Base-by-base conservation (phyloP, 2,113 vertebrate species). In the Brachypodius melanocephalos region DNA sequence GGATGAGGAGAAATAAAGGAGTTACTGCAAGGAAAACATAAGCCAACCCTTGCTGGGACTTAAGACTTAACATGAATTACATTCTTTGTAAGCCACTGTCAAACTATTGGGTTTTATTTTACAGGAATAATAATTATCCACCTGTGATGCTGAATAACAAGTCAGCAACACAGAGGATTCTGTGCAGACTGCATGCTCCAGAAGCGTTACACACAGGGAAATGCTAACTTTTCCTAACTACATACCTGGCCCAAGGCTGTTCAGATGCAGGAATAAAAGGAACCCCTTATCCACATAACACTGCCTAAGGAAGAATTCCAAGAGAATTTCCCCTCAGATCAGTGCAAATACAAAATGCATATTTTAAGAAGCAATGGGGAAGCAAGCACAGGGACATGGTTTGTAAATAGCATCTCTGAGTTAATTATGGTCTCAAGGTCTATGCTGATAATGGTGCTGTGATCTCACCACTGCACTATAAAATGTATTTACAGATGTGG, bases 371-470 rank as follows among this genome's bases (percentile, higher is more conserved):
- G 59, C 5, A 55, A 75, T 87, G 5, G 8, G 12, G 22, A 92
- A 89, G 17, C 11, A 90, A 61, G 31, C 17, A 54, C 8, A 66
- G 28, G 31, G 19, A 74, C 2, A 3, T 8, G 21, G 31, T 25
- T 55, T 45, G 22, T 6, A 43, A 90, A 54, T 4, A 65, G 4
- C 5, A 5, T 32, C 29, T 80, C 38, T 46, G 32, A 34, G 8
- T 61, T 62, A 0, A 0, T 5, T 4, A 2, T 5, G 2, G 24
- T 54, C 31, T 77, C 5, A 4, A 61, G 8, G 18, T 55, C 29
- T 45, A 2, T 6, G 10, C 29, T 61, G 46, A 36, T 10, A 14
- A 46, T 3, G 4, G 19, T 72, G 43, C n/a, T 29, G 5, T 17
- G 13, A 31, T 18, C 17, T 38, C 26, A 57, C 5, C 51, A 43